Evolutionary conservation across 2,888 invertebrate genomes (phyloP).

Genomic region (Troides helena): DNA sequence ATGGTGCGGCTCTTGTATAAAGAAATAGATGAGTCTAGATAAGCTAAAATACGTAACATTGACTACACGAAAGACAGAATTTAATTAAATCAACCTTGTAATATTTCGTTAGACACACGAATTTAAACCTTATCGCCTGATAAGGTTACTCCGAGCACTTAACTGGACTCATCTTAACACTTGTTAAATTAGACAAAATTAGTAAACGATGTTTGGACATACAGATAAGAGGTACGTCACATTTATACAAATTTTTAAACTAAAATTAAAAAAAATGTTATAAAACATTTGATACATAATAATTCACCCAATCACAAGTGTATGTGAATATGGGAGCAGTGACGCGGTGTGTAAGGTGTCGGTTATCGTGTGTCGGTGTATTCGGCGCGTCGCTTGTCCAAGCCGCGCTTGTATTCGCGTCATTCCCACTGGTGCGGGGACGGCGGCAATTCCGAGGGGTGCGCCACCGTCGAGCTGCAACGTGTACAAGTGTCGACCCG

Average conservation of each 20-base stretch:
- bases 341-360: slow-evolving; percentile 11
- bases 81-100: neutral
- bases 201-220: slow-evolving; percentile 12
- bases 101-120: neutral
- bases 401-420: slow-evolving; percentile 77
- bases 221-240: slow-evolving; percentile 7
- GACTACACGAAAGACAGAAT: neutral
- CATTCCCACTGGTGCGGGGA: slow-evolving; percentile 99
- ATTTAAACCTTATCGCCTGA: neutral
- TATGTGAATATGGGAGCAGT: slow-evolving; percentile 22
- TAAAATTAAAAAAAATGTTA: neutral
- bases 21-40: slow-evolving; percentile 21
- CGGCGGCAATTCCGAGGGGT: slow-evolving; percentile 98
- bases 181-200: slow-evolving; percentile 9
- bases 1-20: slow-evolving; percentile 30
- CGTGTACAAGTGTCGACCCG: slow-evolving; percentile 36
- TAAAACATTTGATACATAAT: neutral
- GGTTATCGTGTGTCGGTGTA: slow-evolving; percentile 54
- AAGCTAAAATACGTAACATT: slow-evolving; percentile 1
- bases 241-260: neutral
- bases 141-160: neutral
- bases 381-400: slow-evolving; percentile 57
- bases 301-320: slow-evolving; percentile 16
- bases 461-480: slow-evolving; percentile 97
- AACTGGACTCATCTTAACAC: slow-evolving; percentile 23